These are phyloP conservation scores for Punctoribates punctum DNA, from an alignment of 2,888 invertebrate genomes.

Conservation along the genomic window DNA sequence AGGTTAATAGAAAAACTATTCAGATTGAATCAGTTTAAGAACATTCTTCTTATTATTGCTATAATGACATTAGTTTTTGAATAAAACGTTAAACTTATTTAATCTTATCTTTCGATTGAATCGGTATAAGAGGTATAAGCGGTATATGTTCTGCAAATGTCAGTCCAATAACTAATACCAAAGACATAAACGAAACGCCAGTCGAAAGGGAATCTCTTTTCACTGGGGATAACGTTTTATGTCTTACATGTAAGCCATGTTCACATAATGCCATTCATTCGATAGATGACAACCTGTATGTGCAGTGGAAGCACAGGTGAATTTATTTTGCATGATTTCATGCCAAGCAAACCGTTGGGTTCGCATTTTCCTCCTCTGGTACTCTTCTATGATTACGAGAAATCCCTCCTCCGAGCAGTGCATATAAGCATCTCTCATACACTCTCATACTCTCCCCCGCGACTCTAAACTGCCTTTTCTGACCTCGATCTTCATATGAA, in stretches of 20 bases:
- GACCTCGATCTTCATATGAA: conserved; percentile 39
- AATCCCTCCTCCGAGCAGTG: conserved; percentile 19
- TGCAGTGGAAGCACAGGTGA: conserved; percentile 28
- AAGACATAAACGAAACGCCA: conserved; percentile 23
- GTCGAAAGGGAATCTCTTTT: conserved; percentile 27
- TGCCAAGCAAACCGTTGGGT: conserved; percentile 22
- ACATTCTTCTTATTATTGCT: conserved; percentile 4
- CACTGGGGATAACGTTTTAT: conserved; percentile 18
- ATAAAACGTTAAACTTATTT: neutral
- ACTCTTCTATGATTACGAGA: conserved; percentile 17
- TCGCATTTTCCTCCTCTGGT: conserved; percentile 33
- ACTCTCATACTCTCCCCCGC: conserved; percentile 32
- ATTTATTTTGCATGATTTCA: conserved; percentile 34
- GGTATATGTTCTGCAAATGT: too few species aligned
- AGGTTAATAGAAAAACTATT: conserved; percentile 30
- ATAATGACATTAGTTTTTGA: neutral
- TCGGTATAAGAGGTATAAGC: too few species aligned
- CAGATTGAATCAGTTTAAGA: conserved; percentile 7
- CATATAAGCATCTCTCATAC: conserved; percentile 28
- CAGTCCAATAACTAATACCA: too few species aligned
- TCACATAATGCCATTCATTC: conserved; percentile 21
- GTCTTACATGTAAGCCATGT: conserved; percentile 22
- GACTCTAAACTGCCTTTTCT: conserved; percentile 37
- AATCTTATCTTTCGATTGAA: too few species aligned
- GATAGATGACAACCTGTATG: conserved; percentile 33